phyloP scores from a whole-genome alignment of 2,888 invertebrate genomes.

The Drosophila ezoana region DNA sequence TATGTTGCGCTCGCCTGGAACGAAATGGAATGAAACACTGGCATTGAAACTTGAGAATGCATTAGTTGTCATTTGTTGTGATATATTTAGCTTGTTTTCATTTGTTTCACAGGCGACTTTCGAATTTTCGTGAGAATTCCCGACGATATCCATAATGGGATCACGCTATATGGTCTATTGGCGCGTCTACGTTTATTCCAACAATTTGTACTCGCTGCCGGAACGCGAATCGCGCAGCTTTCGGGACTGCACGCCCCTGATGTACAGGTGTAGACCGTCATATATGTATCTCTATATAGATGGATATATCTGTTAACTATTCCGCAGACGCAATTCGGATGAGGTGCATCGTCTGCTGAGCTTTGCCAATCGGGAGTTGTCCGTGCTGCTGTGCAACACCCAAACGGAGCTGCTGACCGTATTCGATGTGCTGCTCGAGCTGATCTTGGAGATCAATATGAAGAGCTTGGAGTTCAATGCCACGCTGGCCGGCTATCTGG shows the following conservation, averaged over 20 bases:
- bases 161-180: constrained; percentile 66
- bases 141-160: constrained; percentile 23
- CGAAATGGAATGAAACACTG: constrained; percentile 12
- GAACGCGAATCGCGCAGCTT: constrained; percentile 89
- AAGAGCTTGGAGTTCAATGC: constrained; percentile 87
- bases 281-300: neutral
- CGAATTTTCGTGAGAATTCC: neutral
- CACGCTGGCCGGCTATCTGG: constrained; percentile 88
- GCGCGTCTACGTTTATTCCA: constrained; percentile 90
- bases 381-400: constrained; percentile 87
- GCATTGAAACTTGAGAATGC: neutral
- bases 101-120: neutral
- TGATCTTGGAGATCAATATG: constrained; percentile 88
- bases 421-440: constrained; percentile 88
- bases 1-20: neutral
- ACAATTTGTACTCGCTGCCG: constrained; percentile 91
- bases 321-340: constrained; percentile 89
- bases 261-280: constrained; percentile 87
- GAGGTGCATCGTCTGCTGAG: constrained; percentile 92
- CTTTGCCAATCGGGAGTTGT: constrained; percentile 94
- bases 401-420: constrained; percentile 88
- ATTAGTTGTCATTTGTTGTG: neutral
- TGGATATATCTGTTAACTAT: neutral
- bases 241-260: constrained; percentile 90
- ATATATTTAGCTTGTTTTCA: neutral